phyloP scores from a whole-genome alignment of 2,113 vertebrate genomes.

The Marcusenius ussheri region DNA sequence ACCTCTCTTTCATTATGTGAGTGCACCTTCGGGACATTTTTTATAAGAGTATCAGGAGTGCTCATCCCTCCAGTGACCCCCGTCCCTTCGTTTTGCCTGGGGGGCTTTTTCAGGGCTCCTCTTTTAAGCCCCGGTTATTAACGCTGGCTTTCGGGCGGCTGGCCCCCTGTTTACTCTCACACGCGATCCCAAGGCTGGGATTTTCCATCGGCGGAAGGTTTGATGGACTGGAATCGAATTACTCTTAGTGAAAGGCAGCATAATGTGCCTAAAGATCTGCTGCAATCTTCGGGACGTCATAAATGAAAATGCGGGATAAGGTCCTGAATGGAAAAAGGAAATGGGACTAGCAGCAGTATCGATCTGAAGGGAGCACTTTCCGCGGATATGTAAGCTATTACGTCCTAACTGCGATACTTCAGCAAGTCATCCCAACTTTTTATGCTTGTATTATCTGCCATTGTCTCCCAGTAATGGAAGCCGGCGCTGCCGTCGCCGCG shows the following conservation, averaged over 20 bases:
- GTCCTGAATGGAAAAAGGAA: constrained; percentile 55
- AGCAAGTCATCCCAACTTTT: constrained; percentile 45
- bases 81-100: background rate
- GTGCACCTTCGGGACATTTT: background rate
- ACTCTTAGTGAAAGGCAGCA: constrained; percentile 35
- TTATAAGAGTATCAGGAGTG: background rate
- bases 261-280: constrained; percentile 39
- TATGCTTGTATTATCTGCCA: constrained; percentile 42
- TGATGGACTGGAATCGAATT: constrained; percentile 57
- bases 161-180: background rate
- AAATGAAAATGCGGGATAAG: constrained; percentile 51
- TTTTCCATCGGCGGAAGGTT: constrained; percentile 34
- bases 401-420: constrained; percentile 40
- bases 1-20: background rate
- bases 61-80: background rate
- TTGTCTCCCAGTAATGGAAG: constrained; percentile 44
- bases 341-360: constrained; percentile 47
- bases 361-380: constrained; percentile 54
- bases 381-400: constrained; percentile 55
- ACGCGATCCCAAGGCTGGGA: constrained; percentile 30
- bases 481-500: constrained; percentile 31
- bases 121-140: background rate
- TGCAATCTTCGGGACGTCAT: constrained; percentile 40
- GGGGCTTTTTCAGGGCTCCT: background rate
- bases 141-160: background rate